A percentile compares a stretch with the other conserved stretches of the same genome.
Conservation (phyloP, 1,140 invertebrate species). For the Cydia amplana region DNA sequence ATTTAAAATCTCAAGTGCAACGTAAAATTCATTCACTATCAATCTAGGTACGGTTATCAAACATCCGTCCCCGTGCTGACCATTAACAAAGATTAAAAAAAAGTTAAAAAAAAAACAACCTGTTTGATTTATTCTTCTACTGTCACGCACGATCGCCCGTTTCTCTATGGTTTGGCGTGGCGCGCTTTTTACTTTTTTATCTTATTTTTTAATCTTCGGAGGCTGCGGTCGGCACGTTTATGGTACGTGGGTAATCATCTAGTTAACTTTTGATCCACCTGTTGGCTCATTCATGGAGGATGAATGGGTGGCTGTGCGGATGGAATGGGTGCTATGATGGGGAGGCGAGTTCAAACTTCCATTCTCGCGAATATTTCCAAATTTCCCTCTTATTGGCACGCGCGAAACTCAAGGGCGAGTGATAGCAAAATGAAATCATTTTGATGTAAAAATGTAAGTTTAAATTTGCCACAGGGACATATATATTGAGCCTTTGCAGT, state of each 20-base stretch:
- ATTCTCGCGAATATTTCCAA: too few relatives aligned
- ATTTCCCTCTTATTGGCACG: too few relatives aligned
- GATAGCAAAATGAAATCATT: too few relatives aligned
- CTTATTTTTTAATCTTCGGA: slow-evolving; percentile 3
- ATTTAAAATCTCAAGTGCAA: background rate
- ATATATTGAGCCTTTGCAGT: too few relatives aligned
- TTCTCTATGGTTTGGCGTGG: slow-evolving; percentile 5
- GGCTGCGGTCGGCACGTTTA: slow-evolving; percentile 19
- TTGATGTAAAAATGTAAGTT: too few relatives aligned
- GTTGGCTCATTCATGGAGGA: slow-evolving; percentile 8
- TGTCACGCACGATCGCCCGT: slow-evolving; percentile 8
- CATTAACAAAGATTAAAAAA: slow-evolving; percentile 17
- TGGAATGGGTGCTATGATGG: background rate
- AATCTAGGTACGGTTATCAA: slow-evolving; percentile 21
- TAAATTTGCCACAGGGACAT: too few relatives aligned
- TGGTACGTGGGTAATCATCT: slow-evolving; percentile 34
- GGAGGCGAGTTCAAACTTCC: too few relatives aligned
- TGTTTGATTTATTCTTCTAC: background rate
- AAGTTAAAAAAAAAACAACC: background rate
- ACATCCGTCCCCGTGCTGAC: slow-evolving; percentile 9
- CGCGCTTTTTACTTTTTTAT: slow-evolving; percentile 5
- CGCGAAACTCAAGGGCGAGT: too few relatives aligned
- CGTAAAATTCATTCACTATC: slow-evolving; percentile 19
- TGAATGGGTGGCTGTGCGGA: slow-evolving; percentile 4
- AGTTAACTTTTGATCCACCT: slow-evolving; percentile 32